These are phyloP conservation scores for Alcedo atthis DNA, from an alignment of 2,797 vertebrate species.

Conservation along the genomic window DNA sequence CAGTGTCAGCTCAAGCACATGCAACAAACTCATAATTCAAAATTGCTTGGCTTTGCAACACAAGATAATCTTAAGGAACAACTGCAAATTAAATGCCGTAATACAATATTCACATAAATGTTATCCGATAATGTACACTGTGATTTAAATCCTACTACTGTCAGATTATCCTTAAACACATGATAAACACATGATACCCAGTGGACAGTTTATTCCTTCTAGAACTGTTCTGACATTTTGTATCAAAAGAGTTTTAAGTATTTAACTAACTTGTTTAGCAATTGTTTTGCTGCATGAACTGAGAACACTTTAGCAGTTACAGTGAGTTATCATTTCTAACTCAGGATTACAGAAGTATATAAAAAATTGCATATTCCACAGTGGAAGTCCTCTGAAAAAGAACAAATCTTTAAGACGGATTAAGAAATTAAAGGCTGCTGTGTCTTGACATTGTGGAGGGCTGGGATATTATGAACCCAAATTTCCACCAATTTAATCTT, in stretches of 20 bases:
- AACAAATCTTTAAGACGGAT: neutral
- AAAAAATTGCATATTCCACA: neutral
- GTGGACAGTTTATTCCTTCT: neutral
- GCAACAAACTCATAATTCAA: neutral
- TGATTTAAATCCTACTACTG: conserved; percentile 29
- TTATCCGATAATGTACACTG: neutral
- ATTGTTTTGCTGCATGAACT: neutral
- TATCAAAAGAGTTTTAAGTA: neutral
- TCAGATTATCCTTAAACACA: conserved; percentile 4
- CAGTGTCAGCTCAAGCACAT: neutral
- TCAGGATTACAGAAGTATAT: neutral
- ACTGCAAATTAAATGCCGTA: neutral
- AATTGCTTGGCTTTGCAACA: conserved; percentile 14
- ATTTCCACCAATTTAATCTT: neutral
- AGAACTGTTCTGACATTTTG: neutral
- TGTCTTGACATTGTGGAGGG: neutral
- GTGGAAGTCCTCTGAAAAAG: neutral
- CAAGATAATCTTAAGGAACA: conserved; percentile 14
- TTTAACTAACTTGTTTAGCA: conserved; percentile 3
- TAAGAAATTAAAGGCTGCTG: neutral
- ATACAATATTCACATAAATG: neutral
- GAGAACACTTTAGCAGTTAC: neutral
- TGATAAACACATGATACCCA: neutral
- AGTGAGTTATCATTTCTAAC: conserved; percentile 23
- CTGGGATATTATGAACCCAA: neutral